A percentile compares a stretch with the other conserved stretches of the same genome.
Evolutionary conservation across 2,888 invertebrate species (phyloP).

Genomic region (Bruchidius siliquastri): DNA sequence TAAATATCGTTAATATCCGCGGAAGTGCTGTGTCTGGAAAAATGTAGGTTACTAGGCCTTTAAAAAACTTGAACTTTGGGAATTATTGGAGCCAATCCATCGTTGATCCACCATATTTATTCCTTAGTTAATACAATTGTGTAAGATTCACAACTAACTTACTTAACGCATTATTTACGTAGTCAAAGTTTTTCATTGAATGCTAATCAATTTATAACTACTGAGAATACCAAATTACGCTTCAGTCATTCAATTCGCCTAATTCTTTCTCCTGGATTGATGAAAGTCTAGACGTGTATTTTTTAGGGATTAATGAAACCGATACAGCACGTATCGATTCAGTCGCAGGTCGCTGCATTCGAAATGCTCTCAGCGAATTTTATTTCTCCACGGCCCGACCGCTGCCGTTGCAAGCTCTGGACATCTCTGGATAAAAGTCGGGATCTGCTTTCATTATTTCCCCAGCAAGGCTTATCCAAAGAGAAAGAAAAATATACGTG

Average conservation of each 20-base stretch:
- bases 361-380: not conserved
- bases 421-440: not conserved
- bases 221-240: no score
- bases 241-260: not conserved
- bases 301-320: not conserved
- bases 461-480: not conserved
- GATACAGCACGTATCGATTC: not conserved
- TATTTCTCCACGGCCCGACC: not conserved
- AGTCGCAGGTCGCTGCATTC: not conserved
- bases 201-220: no score
- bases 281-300: not conserved
- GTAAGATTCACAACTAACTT: no score
- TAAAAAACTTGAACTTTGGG: no score
- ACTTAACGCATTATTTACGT: no score
- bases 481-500: not conserved
- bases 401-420: not conserved
- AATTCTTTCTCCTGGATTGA: not conserved
- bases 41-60: no score
- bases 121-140: no score
- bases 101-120: no score
- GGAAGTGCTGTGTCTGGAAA: no score
- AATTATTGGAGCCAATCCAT: no score
- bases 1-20: no score
- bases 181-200: no score
- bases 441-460: not conserved